Conservation (phyloP, 1,140 invertebrate species). For the Cherax destructor region DNA sequence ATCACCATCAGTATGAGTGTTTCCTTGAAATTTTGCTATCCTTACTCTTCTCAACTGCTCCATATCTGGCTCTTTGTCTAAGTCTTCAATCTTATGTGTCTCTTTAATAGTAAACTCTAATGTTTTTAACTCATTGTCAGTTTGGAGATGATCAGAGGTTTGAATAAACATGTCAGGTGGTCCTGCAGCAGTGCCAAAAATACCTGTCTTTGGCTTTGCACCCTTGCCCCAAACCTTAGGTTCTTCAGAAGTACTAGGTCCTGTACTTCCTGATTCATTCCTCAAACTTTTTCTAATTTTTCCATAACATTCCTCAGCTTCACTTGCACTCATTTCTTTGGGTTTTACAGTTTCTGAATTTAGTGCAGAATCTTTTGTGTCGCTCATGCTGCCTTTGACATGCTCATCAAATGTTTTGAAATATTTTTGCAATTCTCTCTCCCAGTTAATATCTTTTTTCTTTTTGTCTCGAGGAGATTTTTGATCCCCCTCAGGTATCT, state of each 20-base stretch:
- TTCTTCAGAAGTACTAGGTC: not conserved
- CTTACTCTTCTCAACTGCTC: slow-evolving; percentile 44
- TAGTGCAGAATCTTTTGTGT: slow-evolving; percentile 19
- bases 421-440: slow-evolving; percentile 71
- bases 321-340: not conserved
- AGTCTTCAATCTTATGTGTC: not conserved
- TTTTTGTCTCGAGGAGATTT: slow-evolving; percentile 26
- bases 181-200: slow-evolving; percentile 37
- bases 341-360: slow-evolving; percentile 1
- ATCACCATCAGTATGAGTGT: not conserved
- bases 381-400: slow-evolving; percentile 41
- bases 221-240: slow-evolving; percentile 7
- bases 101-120: slow-evolving; percentile 30
- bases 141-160: not conserved
- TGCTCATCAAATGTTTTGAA: slow-evolving; percentile 67
- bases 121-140: not conserved
- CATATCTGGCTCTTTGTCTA: slow-evolving; percentile 30
- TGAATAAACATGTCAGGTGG: slow-evolving; percentile 31
- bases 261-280: not conserved
- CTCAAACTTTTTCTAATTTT: slow-evolving; percentile 25
- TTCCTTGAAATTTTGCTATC: slow-evolving; percentile 56
- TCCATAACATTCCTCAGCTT: slow-evolving; percentile 21
- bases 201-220: slow-evolving; percentile 54
- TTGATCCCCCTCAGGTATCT: slow-evolving; percentile 3
- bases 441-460: slow-evolving; percentile 67